Conservation (phyloP, 2,113 vertebrate genomes). For the Ibidorhyncha struthersii region DNA sequence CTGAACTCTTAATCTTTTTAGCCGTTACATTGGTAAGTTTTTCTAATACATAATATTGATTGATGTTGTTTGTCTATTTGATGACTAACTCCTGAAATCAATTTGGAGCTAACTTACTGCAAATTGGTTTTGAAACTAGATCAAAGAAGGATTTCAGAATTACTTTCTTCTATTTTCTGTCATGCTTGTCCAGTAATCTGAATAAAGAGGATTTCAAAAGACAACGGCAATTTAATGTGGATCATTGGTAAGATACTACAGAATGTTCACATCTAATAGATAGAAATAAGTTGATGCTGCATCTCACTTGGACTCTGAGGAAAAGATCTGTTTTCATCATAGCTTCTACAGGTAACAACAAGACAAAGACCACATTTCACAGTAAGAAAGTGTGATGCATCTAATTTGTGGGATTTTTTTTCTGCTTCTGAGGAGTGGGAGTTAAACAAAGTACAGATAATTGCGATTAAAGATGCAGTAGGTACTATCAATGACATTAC, state of each 20-base stretch:
- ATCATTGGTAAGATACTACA: background rate
- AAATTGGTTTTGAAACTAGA: slow-evolving; percentile 42
- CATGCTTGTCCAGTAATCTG: background rate
- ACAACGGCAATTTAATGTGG: background rate
- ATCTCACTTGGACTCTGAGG: background rate
- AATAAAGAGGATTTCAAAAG: slow-evolving; percentile 37
- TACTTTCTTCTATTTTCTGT: slow-evolving; percentile 1
- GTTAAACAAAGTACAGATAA: background rate
- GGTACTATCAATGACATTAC: background rate
- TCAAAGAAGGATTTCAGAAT: slow-evolving; percentile 36
- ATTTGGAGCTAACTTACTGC: background rate
- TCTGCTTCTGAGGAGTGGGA: background rate
- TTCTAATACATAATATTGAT: background rate
- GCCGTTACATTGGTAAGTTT: background rate
- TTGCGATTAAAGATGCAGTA: background rate
- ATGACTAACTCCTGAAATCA: slow-evolving; percentile 42
- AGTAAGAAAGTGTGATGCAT: background rate
- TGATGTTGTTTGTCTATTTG: background rate
- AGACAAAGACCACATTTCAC: background rate
- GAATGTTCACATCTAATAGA: background rate
- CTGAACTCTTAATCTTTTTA: background rate
- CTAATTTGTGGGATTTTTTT: background rate
- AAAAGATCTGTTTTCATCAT: background rate
- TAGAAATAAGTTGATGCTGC: background rate
- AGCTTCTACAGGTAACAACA: background rate